Percentiles rank a stretch among this genome's conserved stretches.
Conservation (phyloP, 2,113 vertebrate genomes). For the Junco hyemalis region DNA sequence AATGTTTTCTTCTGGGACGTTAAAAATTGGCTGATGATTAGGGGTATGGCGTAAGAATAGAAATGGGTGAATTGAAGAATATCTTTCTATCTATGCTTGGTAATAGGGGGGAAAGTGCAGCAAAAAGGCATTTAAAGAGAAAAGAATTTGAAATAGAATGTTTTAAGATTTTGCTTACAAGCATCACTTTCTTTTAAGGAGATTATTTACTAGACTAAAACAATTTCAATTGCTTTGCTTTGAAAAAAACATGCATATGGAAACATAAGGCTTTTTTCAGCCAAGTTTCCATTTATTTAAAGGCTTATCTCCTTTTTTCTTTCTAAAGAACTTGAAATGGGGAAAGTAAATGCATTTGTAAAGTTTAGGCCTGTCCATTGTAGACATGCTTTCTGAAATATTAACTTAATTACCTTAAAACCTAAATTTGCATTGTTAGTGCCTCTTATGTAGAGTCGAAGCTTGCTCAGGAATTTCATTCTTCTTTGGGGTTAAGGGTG, state of each 20-base stretch:
- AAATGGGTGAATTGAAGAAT: background rate
- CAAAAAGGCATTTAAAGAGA: constrained; percentile 7
- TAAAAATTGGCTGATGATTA: background rate
- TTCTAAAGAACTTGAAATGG: background rate
- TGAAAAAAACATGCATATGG: background rate
- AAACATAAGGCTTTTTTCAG: background rate
- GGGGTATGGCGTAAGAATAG: background rate
- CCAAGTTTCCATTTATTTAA: background rate
- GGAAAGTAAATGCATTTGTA: background rate
- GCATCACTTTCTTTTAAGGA: background rate
- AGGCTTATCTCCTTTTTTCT: background rate
- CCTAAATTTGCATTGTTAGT: background rate
- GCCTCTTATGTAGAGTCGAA: background rate
- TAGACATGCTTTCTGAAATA: background rate
- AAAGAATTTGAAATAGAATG: background rate
- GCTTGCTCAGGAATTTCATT: background rate
- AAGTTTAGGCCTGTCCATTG: background rate
- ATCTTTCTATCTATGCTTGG: background rate
- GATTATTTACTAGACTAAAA: constrained; percentile 11
- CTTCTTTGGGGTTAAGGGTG: background rate
- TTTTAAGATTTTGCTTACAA: background rate
- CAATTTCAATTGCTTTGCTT: background rate
- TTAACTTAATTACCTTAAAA: background rate
- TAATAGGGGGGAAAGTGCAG: constrained; percentile 40
- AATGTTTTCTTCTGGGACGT: background rate